Evolutionary conservation across 64 coral and sea anemone genomes (phyloP), one percentile per base, ranked within the genome.

Genomic region (Montipora capricornis): DNA sequence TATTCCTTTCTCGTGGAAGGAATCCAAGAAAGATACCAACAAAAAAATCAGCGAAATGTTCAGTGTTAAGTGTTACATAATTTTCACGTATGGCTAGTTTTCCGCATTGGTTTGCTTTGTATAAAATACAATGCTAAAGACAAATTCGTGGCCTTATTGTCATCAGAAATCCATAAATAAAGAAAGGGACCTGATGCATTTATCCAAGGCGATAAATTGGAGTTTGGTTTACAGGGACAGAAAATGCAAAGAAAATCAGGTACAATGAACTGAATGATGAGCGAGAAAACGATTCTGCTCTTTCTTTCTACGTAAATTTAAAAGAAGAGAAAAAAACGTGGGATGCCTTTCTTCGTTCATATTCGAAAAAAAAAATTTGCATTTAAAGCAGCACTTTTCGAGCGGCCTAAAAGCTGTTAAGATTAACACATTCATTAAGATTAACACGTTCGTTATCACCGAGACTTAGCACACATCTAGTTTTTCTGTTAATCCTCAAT

Each of bases 351-450:
- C 67, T 86, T 50, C 37, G 8, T 71, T 86, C 47, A 17, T 46
- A 24, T 44, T n/a, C 46, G n/a, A 24, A 19, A 86, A 73, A 22
- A 66, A 49, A 84, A 84, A 10, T 84, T 9, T 1, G 11, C 53
- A 57, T 20, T 64, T 17, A 71, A 4, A 51, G 11, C 5, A 29
- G 58, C 22, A 69, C 47, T n/a, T 86, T 73, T 47, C 44, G 48
- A 86, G 47, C 82, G 44, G 81, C 60, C 64, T 22, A 73, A 69
- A 84, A 84, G 44, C 61, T 12, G 61, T 49, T 86, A 47, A 66
- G 7, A 86, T 86, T 86, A 86, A 86, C 82, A 86, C 64, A 45
- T 71, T 47, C 37, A 37, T 49, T 86, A 47, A 66, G 7, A 86
- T 86, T 86, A 86, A 86, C 82, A 86, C 64, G 45, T 71, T 47